These are phyloP conservation scores for Eristalis pertinax DNA, from an alignment of 2,888 invertebrate genomes.

Conservation along the genomic window DNA sequence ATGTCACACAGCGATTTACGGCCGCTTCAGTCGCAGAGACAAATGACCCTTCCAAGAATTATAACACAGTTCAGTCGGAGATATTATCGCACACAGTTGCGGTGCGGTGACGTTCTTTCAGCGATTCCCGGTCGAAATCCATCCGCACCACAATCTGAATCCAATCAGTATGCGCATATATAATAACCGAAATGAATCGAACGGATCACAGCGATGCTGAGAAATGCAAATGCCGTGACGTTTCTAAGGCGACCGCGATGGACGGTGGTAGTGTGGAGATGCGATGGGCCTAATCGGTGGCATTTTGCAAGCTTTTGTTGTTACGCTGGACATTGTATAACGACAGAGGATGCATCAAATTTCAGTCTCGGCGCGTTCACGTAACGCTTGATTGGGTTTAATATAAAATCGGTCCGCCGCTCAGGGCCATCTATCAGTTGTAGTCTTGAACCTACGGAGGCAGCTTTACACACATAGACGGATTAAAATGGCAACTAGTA, in stretches of 20 bases:
- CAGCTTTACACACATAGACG: slow-evolving; percentile 6
- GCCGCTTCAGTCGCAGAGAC: background rate
- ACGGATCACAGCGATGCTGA: slow-evolving; percentile 32
- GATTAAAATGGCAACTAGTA: slow-evolving; percentile 20
- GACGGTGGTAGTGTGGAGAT: background rate
- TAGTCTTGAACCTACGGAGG: slow-evolving; percentile 30
- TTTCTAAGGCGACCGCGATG: background rate
- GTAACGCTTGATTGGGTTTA: slow-evolving; percentile 42
- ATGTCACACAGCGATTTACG: background rate
- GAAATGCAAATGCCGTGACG: slow-evolving; percentile 8
- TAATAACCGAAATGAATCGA: slow-evolving; percentile 12
- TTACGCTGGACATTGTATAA: slow-evolving; percentile 58
- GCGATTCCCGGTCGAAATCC: background rate
- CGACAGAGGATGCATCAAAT: slow-evolving; percentile 23
- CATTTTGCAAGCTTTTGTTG: slow-evolving; percentile 62
- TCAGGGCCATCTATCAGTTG: slow-evolving; percentile 49
- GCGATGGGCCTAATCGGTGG: slow-evolving; percentile 5
- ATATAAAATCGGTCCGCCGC: slow-evolving; percentile 55
- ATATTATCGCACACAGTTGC: background rate
- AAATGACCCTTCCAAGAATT: background rate
- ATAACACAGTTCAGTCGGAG: background rate
- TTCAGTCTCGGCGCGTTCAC: background rate
- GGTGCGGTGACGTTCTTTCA: background rate
- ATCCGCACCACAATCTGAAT: background rate
- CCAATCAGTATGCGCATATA: slow-evolving; percentile 50